Conservation (phyloP, 2,113 vertebrate species). For the Onychostruthus taczanowskii region DNA sequence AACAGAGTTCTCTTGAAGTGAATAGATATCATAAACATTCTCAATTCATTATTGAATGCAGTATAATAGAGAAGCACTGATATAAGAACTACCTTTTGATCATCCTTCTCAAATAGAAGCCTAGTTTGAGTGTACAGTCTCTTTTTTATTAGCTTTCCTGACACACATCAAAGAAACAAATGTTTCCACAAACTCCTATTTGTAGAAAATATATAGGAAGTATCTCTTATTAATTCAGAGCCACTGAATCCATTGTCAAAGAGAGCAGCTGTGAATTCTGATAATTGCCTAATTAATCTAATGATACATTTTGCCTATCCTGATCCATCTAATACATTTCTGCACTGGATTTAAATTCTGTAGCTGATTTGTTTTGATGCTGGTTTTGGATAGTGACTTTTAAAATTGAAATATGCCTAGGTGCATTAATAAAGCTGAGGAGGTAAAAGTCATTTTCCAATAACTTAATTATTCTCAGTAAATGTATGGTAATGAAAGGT, state of each 20-base stretch:
- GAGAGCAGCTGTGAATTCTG: constrained; percentile 73
- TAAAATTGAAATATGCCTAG: not conserved
- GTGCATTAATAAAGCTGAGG: not conserved
- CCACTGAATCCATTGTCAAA: constrained; percentile 58
- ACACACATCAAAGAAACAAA: constrained; percentile 51
- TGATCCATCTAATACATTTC: constrained; percentile 65
- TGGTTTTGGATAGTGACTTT: constrained; percentile 43
- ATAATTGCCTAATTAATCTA: constrained; percentile 79
- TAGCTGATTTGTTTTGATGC: constrained; percentile 36
- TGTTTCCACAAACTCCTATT: constrained; percentile 58
- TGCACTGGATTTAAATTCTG: constrained; percentile 33
- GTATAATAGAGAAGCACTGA: not conserved
- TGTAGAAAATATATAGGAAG: constrained; percentile 51
- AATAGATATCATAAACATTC: not conserved
- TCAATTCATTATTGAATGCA: not conserved
- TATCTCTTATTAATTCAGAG: constrained; percentile 58
- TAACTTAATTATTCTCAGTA: not conserved
- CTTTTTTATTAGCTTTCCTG: constrained; percentile 40
- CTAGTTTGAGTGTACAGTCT: constrained; percentile 4
- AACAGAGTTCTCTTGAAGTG: not conserved
- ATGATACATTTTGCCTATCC: constrained; percentile 69
- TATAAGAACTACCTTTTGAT: constrained; percentile 36
- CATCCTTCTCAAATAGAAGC: not conserved
- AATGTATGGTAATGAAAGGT: not conserved
- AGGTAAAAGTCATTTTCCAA: not conserved